Base-by-base conservation (phyloP, 2,888 invertebrate species). In the Teleiodes luculella region DNA sequence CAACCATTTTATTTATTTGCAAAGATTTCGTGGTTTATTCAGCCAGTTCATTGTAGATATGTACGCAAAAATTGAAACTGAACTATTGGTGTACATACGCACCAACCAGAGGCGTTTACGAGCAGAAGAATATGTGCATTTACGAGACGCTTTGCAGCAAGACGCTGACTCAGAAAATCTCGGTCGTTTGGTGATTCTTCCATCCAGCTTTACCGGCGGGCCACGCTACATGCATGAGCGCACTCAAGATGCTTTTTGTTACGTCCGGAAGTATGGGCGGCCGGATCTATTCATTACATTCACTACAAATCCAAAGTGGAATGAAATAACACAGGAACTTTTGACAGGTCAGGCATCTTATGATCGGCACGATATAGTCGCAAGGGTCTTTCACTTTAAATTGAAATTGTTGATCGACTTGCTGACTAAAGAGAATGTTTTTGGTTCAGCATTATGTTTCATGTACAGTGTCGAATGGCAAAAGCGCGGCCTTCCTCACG, bases 211-310 rank as follows among this genome's bases (percentile, higher is more conserved):
- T 53, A 60, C 52, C 4, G 60, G 58, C 1, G 46, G 55, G 3
- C 58, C 57, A 8, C 52, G 57, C 1, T 57, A 57, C 30, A 58
- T 60, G 57, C 57, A 57, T 18, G 55, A 58, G n/a, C 51, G 51
- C 7, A 58, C 60, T 2, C 59, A 60, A 37, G 60, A 60, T 14
- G 39, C 39, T 5, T 14, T 39, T 7, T 14, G 13, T n/a, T 39
- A 39, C n/a, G 39, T 39, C 16, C 16, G 57, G 20, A 18, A 45
- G 5, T 45, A 45, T 10, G 45, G 45, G 6, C 45, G 24, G 2
- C 45, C 45, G 20, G 45, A 45, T 16, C 24, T 45, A 7, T 45
- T 45, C 16, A 5, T 45, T 20, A 45, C 45, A n/a, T 45, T 45
- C 11, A 45, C 45, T 2, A 24, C 24, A 11, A 47, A 47, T 47